Evolutionary conservation across 2,888 invertebrate species (phyloP), one percentile per base, ranked within the genome.

Genomic region (Aromia moschata): DNA sequence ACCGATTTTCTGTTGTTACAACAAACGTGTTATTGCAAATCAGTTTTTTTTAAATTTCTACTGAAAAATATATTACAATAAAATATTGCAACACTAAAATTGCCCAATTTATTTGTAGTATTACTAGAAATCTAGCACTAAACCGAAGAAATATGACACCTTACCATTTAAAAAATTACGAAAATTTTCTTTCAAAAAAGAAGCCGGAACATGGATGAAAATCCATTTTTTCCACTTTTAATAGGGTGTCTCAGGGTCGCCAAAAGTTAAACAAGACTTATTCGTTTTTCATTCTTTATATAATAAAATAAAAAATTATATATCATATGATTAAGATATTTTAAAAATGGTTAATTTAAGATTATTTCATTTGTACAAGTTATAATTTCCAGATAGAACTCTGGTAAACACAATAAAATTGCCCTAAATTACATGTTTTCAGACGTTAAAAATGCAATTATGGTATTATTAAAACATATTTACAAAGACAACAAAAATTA

Each of bases 371-470:
- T 60, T 63, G 60, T 63, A 63, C 57, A 60, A 37, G 17, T 18
- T 33, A 63, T 52, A 56, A 41, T 17, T 11, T 58, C 44, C 68
- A 69, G 67, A 69, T 69, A 67, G 56, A 69, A 65, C 65, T 69
- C 65, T 67, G 67, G 58, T 60, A 55, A 56, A 61, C 54, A 53
- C 49, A n/a, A 57, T 56, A 60, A 58, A 57, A 55, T 57, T n/a
- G n/a, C n/a, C n/a, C 31, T 49, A 40, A 58, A 40, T 18, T 18
- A 49, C 49, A 38, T n/a, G n/a, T 15, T 25, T 49, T 51, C 31
- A 59, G 53, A 59, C 59, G 15, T 46, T 57, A 55, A 58, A 57
- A 64, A 62, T 58, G 53, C 52, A 43, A 62, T 60, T 41, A 46
- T 37, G 57, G 53, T 47, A 52, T 31, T 53, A 38, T 53, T 46